Evolutionary conservation across 1,140 invertebrate species (phyloP).

Genomic region (Mercenaria mercenaria): DNA sequence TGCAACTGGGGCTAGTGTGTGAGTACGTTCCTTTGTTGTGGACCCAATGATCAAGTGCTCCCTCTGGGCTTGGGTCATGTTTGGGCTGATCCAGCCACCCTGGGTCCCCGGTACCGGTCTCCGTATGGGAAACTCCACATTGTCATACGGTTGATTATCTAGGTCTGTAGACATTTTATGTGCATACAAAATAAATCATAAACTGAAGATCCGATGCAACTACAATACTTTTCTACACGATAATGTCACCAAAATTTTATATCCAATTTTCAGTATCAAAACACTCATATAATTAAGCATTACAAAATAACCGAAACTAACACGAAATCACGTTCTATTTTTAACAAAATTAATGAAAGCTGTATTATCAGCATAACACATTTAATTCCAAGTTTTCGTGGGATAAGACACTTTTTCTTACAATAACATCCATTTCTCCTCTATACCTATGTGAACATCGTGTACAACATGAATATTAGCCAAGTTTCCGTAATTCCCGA

Average conservation of each 20-base stretch:
- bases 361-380: neutral
- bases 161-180: slow-evolving; percentile 51
- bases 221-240: neutral
- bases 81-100: slow-evolving; percentile 32
- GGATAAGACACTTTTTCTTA: neutral
- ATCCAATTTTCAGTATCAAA: neutral
- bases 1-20: slow-evolving; percentile 66
- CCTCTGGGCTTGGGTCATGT: slow-evolving; percentile 38
- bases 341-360: neutral
- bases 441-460: neutral
- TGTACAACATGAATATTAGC: slow-evolving; percentile 16
- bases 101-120: slow-evolving; percentile 40
- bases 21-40: neutral
- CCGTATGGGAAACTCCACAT: slow-evolving; percentile 76
- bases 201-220: neutral
- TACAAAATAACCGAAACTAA: too few relatives aligned
- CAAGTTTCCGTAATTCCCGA: neutral
- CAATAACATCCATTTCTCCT: slow-evolving; percentile 7
- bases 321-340: too few relatives aligned
- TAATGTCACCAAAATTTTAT: neutral
- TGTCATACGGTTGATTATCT: slow-evolving; percentile 74
- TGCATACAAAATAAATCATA: neutral
- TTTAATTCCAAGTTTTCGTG: neutral
- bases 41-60: slow-evolving; percentile 41
- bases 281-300: too few relatives aligned